Evolutionary conservation across 2,113 vertebrate species (phyloP).

Genomic region (Aramus guarauna): DNA sequence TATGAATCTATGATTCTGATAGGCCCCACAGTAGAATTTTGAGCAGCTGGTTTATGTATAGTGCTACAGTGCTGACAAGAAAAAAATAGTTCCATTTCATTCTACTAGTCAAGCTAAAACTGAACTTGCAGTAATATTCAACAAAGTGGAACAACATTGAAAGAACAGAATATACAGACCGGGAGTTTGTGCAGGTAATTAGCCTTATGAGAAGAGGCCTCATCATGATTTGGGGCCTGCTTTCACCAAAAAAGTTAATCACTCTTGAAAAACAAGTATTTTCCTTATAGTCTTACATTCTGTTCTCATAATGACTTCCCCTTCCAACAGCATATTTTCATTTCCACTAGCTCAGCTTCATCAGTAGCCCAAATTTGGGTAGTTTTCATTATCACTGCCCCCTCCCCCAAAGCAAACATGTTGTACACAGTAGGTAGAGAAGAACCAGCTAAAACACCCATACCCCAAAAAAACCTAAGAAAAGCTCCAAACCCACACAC

Average conservation of each 20-base stretch:
- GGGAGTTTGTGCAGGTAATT: neutral
- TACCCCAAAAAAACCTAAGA: neutral
- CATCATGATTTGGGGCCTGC: neutral
- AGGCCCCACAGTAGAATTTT: neutral
- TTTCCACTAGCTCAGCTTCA: neutral
- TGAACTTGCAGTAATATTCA: neutral
- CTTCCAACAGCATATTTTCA: neutral
- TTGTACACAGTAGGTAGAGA: neutral
- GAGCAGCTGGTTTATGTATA: neutral
- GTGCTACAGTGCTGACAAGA: neutral
- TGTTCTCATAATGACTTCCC: neutral
- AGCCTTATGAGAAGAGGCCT: neutral
- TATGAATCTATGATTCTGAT: neutral
- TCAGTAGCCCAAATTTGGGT: neutral
- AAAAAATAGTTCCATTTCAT: neutral
- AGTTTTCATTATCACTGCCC: neutral
- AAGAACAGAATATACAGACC: neutral
- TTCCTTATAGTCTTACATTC: neutral
- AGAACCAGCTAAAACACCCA: neutral
- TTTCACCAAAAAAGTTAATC: neutral
- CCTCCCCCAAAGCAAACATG: neutral
- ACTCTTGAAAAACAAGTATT: neutral
- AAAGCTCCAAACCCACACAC: neutral
- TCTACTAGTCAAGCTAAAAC: neutral
- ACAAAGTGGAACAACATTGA: neutral